Conservation (phyloP, 2,113 vertebrate genomes). For the Antechinus flavipes region DNA sequence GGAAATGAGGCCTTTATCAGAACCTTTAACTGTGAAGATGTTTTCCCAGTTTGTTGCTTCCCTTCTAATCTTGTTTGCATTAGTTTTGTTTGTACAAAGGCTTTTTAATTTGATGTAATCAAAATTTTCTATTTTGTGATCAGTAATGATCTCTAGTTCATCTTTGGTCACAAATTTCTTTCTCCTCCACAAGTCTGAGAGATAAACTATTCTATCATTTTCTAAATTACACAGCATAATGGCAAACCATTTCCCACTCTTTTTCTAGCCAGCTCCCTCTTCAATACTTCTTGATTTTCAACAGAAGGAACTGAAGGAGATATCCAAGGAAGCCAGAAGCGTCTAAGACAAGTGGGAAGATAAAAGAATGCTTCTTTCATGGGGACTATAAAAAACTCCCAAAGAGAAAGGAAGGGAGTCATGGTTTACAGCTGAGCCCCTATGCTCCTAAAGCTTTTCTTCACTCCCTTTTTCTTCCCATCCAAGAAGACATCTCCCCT, state of each 20-base stretch:
- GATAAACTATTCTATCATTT: neutral
- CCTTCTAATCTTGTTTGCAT: too few relatives aligned
- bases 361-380: slow-evolving; percentile 36
- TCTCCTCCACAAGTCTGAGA: too few relatives aligned
- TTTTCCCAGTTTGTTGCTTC: too few relatives aligned
- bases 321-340: slow-evolving; percentile 6
- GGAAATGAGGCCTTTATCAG: too few relatives aligned
- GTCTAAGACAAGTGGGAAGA: slow-evolving; percentile 46
- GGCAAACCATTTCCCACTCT: slow-evolving; percentile 38
- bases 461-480: neutral
- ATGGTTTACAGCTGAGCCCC: neutral
- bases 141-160: too few relatives aligned
- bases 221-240: slow-evolving; percentile 47
- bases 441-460: neutral
- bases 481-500: neutral
- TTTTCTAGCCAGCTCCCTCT: neutral
- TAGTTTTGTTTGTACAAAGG: too few relatives aligned
- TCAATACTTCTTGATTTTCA: slow-evolving; percentile 7
- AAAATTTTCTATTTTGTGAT: too few relatives aligned
- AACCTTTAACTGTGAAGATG: too few relatives aligned
- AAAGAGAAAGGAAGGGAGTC: neutral
- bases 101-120: too few relatives aligned
- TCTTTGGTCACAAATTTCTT: too few relatives aligned
- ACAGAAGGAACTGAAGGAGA: slow-evolving; percentile 30
- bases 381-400: neutral